These are phyloP conservation scores for Gorsachius magnificus DNA, from an alignment of 2,797 vertebrate species.

Conservation along the genomic window DNA sequence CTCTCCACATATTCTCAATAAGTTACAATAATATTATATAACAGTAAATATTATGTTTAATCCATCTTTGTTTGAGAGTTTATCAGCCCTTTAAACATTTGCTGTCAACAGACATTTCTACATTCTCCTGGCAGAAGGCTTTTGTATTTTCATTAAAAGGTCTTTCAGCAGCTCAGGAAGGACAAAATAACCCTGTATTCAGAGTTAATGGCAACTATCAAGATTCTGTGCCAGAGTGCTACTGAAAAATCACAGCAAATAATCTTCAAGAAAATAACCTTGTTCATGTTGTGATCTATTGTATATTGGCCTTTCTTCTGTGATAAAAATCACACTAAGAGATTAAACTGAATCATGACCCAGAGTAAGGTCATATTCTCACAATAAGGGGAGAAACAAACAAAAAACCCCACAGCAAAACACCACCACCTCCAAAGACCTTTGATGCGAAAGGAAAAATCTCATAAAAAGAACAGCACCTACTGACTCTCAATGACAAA, in stretches of 20 bases:
- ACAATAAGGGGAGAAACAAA: not conserved
- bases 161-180: not conserved
- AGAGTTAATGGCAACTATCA: not conserved
- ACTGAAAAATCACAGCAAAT: slow-evolving; percentile 5
- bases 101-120: not conserved
- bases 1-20: not conserved
- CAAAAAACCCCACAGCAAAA: not conserved
- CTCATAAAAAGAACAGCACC: not conserved
- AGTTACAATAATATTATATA: not conserved
- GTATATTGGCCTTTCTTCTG: not conserved
- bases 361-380: not conserved
- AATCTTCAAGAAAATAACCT: not conserved
- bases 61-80: not conserved
- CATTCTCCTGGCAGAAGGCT: not conserved
- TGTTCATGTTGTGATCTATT: not conserved
- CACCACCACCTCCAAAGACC: not conserved
- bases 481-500: not conserved
- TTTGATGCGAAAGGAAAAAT: not conserved
- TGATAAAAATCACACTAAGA: not conserved
- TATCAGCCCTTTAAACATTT: not conserved
- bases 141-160: not conserved
- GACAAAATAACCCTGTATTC: not conserved
- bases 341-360: not conserved
- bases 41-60: not conserved
- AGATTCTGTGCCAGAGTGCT: not conserved